Percentiles rank a stretch among this genome's conserved stretches.
phyloP scores from a whole-genome alignment of 2,797 vertebrate genomes.

The Neosilurus mollespiculum region DNA sequence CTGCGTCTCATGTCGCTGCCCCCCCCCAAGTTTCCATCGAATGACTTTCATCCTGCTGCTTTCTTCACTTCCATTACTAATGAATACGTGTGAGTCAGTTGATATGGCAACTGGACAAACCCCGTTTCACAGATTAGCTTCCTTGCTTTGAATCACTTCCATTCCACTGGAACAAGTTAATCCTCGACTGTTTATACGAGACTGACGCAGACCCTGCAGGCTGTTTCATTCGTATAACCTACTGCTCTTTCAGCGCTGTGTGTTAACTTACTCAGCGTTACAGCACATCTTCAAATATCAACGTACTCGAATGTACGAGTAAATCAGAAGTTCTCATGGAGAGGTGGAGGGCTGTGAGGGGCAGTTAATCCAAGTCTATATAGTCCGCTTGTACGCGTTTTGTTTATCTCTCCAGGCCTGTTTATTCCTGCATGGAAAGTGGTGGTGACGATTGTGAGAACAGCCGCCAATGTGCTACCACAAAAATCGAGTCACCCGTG shows the following conservation, averaged over 20 bases:
- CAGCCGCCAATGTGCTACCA: too few relatives aligned
- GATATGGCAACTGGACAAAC: neutral
- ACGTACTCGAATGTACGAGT: neutral
- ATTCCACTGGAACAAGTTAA: neutral
- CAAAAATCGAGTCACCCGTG: too few relatives aligned
- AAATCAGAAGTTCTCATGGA: too few relatives aligned
- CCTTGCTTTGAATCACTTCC: constrained; percentile 8
- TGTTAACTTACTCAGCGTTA: neutral
- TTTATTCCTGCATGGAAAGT: too few relatives aligned
- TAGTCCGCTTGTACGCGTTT: too few relatives aligned
- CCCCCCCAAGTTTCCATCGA: neutral
- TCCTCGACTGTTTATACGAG: neutral
- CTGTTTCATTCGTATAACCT: neutral
- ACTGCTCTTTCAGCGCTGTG: neutral
- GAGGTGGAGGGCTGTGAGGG: too few relatives aligned
- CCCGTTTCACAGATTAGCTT: neutral
- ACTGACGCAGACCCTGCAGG: neutral
- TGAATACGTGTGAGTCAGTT: neutral
- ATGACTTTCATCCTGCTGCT: neutral
- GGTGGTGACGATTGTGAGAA: too few relatives aligned
- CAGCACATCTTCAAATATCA: neutral
- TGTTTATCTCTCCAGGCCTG: too few relatives aligned
- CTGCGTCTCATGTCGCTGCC: neutral
- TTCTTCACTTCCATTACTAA: neutral
- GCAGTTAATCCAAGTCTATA: too few relatives aligned